Conservation (phyloP, 2,113 vertebrate genomes). For the Scolopax mira region DNA sequence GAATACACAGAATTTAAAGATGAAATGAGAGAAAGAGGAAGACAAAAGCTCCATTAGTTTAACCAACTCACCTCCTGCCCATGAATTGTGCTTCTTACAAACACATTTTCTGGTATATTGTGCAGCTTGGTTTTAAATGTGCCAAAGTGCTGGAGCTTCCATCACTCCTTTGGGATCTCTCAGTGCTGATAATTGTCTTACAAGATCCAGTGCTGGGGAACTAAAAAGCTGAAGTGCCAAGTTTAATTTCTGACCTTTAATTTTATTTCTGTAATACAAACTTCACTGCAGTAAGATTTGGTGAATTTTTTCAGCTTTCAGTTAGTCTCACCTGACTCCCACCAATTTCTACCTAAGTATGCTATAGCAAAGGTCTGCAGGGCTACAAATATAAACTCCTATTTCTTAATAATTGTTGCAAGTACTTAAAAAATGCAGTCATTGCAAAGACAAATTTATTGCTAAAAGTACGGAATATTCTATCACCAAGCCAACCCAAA, state of each 20-base stretch:
- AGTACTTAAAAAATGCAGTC: background rate
- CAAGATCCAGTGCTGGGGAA: background rate
- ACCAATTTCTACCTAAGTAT: no score
- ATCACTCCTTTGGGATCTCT: background rate
- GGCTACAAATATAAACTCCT: background rate
- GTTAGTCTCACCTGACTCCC: background rate
- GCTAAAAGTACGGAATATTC: background rate
- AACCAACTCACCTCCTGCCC: background rate
- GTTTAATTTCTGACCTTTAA: conserved; percentile 1
- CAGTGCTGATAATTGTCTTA: background rate
- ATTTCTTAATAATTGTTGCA: background rate
- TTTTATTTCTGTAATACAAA: background rate
- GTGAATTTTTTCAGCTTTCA: background rate
- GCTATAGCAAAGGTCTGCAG: background rate
- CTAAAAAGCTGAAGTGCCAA: background rate
- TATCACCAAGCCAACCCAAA: background rate
- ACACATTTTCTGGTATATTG: background rate
- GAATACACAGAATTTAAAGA: background rate
- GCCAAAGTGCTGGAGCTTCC: background rate
- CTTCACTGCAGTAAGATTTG: background rate
- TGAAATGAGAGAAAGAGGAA: background rate
- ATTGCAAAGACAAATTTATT: background rate
- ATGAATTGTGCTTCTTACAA: background rate
- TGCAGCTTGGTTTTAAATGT: background rate
- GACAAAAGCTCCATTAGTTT: background rate